These are phyloP conservation scores for Tenthredo notha DNA, from an alignment of 2,888 invertebrate genomes.

Conservation along the genomic window DNA sequence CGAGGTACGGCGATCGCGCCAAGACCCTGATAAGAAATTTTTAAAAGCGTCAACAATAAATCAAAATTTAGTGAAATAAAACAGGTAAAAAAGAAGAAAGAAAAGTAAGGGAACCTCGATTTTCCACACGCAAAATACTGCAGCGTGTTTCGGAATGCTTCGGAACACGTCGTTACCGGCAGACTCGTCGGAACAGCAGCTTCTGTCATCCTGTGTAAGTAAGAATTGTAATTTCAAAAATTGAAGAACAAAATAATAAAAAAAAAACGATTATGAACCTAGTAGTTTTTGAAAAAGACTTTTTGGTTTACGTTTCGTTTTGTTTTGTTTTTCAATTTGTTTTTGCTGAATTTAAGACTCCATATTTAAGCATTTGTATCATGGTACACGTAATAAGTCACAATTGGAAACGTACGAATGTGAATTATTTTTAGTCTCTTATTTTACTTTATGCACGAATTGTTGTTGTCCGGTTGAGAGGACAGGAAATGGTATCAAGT, in stretches of 20 bases:
- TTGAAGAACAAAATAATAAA: too few relatives aligned
- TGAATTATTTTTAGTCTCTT: background rate
- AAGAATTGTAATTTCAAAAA: slow-evolving; percentile 34
- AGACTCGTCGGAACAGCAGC: slow-evolving; percentile 73
- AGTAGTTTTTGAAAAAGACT: background rate
- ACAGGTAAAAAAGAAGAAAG: background rate
- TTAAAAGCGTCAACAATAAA: background rate
- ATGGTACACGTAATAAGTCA: background rate
- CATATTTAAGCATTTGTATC: background rate
- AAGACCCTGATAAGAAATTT: slow-evolving; percentile 67
- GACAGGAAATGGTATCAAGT: background rate
- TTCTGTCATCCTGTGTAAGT: slow-evolving; percentile 71
- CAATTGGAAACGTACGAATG: background rate
- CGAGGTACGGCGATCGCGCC: slow-evolving; percentile 71
- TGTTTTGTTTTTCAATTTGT: background rate
- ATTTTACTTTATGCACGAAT: background rate
- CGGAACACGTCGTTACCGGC: slow-evolving; percentile 83
- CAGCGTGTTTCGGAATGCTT: slow-evolving; percentile 87
- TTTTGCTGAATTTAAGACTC: background rate
- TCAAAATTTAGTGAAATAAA: background rate
- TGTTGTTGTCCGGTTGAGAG: background rate
- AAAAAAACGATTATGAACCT: too few relatives aligned
- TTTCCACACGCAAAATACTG: slow-evolving; percentile 93
- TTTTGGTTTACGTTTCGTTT: background rate
- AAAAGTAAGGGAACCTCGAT: slow-evolving; percentile 84